A percentile compares a stretch with the other conserved stretches of the same genome.
Evolutionary conservation across 2,113 vertebrate species (phyloP).

Genomic region (Plectropomus leopardus): DNA sequence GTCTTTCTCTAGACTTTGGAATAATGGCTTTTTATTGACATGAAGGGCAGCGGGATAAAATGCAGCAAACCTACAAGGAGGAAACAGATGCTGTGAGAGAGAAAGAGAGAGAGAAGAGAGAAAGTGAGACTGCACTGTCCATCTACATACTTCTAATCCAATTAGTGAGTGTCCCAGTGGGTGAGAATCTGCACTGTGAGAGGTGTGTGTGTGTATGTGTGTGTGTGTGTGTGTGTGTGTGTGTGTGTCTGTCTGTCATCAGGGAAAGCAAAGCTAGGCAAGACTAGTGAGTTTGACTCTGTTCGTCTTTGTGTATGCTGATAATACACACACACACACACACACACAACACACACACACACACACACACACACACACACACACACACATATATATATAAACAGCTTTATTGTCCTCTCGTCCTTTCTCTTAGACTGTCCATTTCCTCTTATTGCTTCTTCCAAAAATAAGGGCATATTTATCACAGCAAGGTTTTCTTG

Average conservation of each 20-base stretch:
- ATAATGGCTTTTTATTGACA: slow-evolving; percentile 24
- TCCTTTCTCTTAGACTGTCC: neutral
- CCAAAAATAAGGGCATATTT: neutral
- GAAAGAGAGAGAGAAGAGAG: neutral
- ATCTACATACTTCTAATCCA: slow-evolving; percentile 57
- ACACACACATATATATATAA: too few relatives aligned
- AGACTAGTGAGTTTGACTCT: neutral
- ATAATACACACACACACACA: too few relatives aligned
- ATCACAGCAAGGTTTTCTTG: neutral
- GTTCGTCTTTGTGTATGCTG: slow-evolving; percentile 2
- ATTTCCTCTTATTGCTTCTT: neutral
- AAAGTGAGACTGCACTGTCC: slow-evolving; percentile 22
- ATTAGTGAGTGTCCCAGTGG: slow-evolving; percentile 51
- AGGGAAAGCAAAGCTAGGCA: neutral
- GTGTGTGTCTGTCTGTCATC: slow-evolving; percentile 1
- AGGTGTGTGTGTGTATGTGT: neutral
- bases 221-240: neutral
- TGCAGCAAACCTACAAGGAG: neutral
- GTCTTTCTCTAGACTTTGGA: neutral
- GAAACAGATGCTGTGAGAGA: neutral
- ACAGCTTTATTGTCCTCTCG: neutral
- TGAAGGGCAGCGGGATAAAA: slow-evolving; percentile 13
- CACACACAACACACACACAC: too few relatives aligned
- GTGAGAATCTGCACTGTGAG: slow-evolving; percentile 18
- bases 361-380: too few relatives aligned